Base-by-base conservation (phyloP, 2,113 vertebrate species). In the Albula goreensis region DNA sequence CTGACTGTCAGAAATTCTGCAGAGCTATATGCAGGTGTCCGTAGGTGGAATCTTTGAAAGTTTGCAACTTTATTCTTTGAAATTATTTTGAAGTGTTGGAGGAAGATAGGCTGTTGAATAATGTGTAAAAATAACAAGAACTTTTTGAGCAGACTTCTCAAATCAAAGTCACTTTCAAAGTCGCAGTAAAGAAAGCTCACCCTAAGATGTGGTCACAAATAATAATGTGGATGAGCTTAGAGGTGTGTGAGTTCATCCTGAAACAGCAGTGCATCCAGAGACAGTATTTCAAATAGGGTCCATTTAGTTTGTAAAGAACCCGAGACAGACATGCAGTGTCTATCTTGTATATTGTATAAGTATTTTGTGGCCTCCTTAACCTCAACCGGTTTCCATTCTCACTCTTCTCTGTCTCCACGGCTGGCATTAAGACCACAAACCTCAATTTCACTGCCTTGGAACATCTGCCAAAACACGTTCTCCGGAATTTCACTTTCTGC, bases 191-290 rank as follows among this genome's bases (percentile, higher is more conserved):
- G 53, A 56, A 7, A 9, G 7, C 12, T 56, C 7, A 56, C 6
- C 53, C 53, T 12, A 56, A 56, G 53, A 41, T 41, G 31, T 41
- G 31, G 31, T 41, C 31, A 41, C 31, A 41, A 1, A 41, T 41
- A 41, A 41, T 41, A 41, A 41, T 41, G 31, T 41, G 31, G 31
- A 41, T 41, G 31, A 41, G 31, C 31, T 41, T 41, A 63, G 11
- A 17, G 60, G 60, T 78, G 83, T 85, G 70, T 85, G 70, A n/a
- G 53, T 53, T 85, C 63, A 84, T 50, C 51, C 77, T 52, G 74
- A 84, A 77, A 70, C 66, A 19, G 66, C 63, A 70, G 13, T 22
- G 63, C 17, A n/a, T 70, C 7, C 63, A 5, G 19, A n/a, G 63
- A 70, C 19, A 22, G 63, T 17, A 70, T 70, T 70, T 19, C 13